These are phyloP conservation scores for Hemicentrotus pulcherrimus DNA, from an alignment of 35 echinoderm and acorn worm genomes.

Conservation along the genomic window DNA sequence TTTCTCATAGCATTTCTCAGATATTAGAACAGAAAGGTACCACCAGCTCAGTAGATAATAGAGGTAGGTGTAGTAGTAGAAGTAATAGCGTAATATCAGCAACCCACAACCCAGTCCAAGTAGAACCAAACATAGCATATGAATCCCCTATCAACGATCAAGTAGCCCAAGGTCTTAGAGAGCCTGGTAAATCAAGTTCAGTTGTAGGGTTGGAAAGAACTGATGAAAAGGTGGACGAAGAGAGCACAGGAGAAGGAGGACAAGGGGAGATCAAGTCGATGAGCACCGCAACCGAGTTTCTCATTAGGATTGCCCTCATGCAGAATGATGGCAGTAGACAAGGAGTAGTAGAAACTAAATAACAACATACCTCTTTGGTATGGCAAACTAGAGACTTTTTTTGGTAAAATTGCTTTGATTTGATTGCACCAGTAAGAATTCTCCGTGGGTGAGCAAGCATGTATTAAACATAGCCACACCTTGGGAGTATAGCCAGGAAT, in stretches of 20 bases:
- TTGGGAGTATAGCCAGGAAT: neutral
- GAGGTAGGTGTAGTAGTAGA: neutral
- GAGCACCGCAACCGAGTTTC: constrained; percentile 40
- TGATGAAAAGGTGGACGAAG: neutral
- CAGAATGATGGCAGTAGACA: constrained; percentile 34
- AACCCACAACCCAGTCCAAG: neutral
- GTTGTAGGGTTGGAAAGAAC: neutral
- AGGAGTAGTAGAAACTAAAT: constrained; percentile 9
- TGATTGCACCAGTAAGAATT: neutral
- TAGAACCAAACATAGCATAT: neutral
- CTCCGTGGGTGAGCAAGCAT: neutral
- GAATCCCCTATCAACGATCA: neutral
- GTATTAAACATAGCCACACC: too few relatives aligned
- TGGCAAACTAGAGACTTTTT: neutral
- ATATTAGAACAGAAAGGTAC: constrained; percentile 13
- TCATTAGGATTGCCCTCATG: constrained; percentile 38
- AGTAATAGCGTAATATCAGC: constrained; percentile 1
- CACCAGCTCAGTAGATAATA: neutral
- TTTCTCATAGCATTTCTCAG: constrained; percentile 43
- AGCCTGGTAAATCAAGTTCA: neutral
- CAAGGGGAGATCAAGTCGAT: constrained; percentile 34
- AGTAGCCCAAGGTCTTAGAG: neutral
- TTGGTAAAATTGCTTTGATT: neutral
- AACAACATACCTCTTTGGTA: neutral
- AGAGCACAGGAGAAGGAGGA: neutral